These are phyloP conservation scores for Melanotaenia parkinsoni DNA, from an alignment of 2,797 vertebrate genomes.

Conservation along the genomic window DNA sequence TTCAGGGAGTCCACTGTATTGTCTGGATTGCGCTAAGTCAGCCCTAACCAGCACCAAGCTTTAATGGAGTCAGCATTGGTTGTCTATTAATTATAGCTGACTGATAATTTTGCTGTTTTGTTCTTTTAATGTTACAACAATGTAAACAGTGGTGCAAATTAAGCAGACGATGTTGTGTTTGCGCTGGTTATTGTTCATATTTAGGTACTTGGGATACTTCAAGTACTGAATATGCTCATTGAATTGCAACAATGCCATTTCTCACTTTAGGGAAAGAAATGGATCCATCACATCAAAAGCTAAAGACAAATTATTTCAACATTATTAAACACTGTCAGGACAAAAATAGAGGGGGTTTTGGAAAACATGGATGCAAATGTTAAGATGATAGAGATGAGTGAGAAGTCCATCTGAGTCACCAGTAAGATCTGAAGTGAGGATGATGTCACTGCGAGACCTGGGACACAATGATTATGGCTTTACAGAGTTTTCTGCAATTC, in stretches of 20 bases:
- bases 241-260: not conserved
- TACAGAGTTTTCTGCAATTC: slow-evolving; percentile 11
- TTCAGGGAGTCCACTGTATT: slow-evolving; percentile 48
- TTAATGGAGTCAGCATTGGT: slow-evolving; percentile 68
- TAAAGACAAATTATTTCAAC: not conserved
- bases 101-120: slow-evolving; percentile 62
- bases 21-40: slow-evolving; percentile 56
- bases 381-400: not conserved
- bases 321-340: not conserved
- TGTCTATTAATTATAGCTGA: slow-evolving; percentile 68
- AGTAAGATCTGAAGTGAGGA: not conserved
- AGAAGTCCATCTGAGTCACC: not conserved
- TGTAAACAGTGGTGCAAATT: slow-evolving; percentile 32
- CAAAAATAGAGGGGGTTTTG: not conserved
- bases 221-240: not conserved
- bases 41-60: slow-evolving; percentile 37
- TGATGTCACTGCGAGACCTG: slow-evolving; percentile 5
- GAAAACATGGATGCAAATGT: not conserved
- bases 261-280: not conserved
- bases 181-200: slow-evolving; percentile 16
- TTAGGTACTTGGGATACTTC: not conserved
- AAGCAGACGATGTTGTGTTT: slow-evolving; percentile 25
- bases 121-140: slow-evolving; percentile 39
- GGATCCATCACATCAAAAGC: not conserved
- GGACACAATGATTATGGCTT: slow-evolving; percentile 12